A percentile compares a stretch with the other conserved stretches of the same genome.
These are phyloP conservation scores for Ennomos fuscantarius DNA, from an alignment of 2,888 invertebrate species.

Conservation along the genomic window DNA sequence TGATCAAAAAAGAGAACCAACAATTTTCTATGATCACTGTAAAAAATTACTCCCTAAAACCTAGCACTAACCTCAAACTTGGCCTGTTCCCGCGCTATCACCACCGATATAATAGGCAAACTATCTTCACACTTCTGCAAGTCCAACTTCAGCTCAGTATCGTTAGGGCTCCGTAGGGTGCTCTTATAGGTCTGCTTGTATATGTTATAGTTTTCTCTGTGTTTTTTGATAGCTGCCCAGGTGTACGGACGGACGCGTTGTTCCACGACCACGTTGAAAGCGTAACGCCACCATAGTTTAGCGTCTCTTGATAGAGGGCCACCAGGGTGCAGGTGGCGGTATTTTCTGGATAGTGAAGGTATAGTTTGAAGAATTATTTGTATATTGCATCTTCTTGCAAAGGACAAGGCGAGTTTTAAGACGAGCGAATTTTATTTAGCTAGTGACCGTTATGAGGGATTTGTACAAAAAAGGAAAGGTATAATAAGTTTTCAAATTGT, in stretches of 20 bases:
- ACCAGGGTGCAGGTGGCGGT: conserved; percentile 87
- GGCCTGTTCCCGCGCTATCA: conserved; percentile 92
- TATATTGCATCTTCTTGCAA: too few species aligned
- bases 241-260: conserved; percentile 90
- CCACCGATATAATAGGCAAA: conserved; percentile 89
- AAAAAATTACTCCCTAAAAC: not conserved
- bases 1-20: too few species aligned
- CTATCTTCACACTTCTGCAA: conserved; percentile 91
- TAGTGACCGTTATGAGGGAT: too few species aligned
- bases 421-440: too few species aligned
- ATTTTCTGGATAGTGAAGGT: conserved; percentile 72
- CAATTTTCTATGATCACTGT: too few species aligned
- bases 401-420: too few species aligned
- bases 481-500: too few species aligned
- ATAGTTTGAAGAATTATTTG: not conserved
- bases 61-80: conserved; percentile 87
- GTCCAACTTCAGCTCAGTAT: conserved; percentile 89
- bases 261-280: conserved; percentile 88
- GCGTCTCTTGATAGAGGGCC: conserved; percentile 84
- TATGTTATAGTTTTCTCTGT: conserved; percentile 88
- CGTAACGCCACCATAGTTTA: conserved; percentile 91
- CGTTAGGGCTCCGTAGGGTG: conserved; percentile 88
- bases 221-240: conserved; percentile 88
- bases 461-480: too few species aligned
- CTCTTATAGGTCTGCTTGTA: conserved; percentile 90